phyloP scores from a whole-genome alignment of 2,113 vertebrate species.

The Piprites chloris region DNA sequence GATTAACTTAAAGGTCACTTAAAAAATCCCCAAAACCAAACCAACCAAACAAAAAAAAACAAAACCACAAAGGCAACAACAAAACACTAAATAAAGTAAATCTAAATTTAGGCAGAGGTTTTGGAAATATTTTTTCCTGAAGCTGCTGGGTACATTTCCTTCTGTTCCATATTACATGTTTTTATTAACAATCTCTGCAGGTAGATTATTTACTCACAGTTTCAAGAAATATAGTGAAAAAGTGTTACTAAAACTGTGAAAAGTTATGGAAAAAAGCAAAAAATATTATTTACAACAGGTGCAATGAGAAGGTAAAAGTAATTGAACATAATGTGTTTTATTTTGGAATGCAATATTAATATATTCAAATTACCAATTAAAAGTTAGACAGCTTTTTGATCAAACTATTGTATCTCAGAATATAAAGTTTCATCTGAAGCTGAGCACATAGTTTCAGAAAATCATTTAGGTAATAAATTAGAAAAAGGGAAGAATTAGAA shows the following conservation, averaged over 20 bases:
- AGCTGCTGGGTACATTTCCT: neutral
- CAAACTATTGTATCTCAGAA: neutral
- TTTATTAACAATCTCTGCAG: neutral
- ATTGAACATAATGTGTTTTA: neutral
- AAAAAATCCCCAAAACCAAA: neutral
- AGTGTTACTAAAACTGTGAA: neutral
- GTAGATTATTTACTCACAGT: neutral
- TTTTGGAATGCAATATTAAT: neutral
- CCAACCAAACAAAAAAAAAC: neutral
- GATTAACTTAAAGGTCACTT: neutral
- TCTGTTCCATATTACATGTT: neutral
- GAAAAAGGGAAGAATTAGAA: neutral
- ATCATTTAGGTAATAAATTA: neutral
- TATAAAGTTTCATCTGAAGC: neutral
- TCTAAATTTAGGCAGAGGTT: neutral
- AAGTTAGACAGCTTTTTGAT: neutral
- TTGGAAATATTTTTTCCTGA: neutral
- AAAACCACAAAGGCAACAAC: no score
- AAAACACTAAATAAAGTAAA: neutral
- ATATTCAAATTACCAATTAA: neutral
- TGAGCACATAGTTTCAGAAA: neutral
- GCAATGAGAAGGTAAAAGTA: neutral
- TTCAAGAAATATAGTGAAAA: neutral
- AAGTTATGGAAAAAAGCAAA: neutral
- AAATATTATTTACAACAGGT: neutral